phyloP scores from a whole-genome alignment of 2,797 vertebrate genomes.

The Amblyopsis hoosieri region DNA sequence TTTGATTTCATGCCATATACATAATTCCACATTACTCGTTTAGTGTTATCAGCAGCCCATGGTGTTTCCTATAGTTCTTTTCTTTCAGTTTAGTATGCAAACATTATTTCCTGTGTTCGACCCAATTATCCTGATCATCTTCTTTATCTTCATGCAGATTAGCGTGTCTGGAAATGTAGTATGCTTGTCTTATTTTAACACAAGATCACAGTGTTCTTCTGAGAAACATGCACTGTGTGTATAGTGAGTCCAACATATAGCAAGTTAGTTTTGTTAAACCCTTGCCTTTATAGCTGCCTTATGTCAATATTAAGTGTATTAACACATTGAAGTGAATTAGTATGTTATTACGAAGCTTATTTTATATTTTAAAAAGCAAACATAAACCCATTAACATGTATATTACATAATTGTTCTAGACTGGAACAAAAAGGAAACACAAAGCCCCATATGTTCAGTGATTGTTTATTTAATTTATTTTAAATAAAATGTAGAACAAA shows the following conservation, averaged over 20 bases:
- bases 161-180: not conserved
- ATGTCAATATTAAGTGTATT: too few relatives aligned
- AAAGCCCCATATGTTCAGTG: too few relatives aligned
- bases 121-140: too few relatives aligned
- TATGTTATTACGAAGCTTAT: slow-evolving; percentile 44
- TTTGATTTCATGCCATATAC: not conserved
- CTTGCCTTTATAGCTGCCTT: too few relatives aligned
- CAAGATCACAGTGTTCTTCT: slow-evolving; percentile 5
- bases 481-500: too few relatives aligned
- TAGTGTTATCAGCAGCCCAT: not conserved
- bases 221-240: slow-evolving; percentile 20
- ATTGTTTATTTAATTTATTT: too few relatives aligned
- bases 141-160: too few relatives aligned
- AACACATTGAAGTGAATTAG: slow-evolving; percentile 25
- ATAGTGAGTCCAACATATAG: not conserved
- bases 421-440: slow-evolving; percentile 2
- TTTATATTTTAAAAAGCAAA: slow-evolving; percentile 50
- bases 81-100: not conserved
- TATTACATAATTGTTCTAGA: slow-evolving; percentile 43
- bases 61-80: not conserved
- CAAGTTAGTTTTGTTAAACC: too few relatives aligned
- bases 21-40: not conserved
- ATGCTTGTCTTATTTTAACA: slow-evolving; percentile 7
- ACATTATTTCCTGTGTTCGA: slow-evolving; percentile 5
- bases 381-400: slow-evolving; percentile 37